Evolutionary conservation across 1,140 invertebrate genomes (phyloP).

Genomic region (Temnothorax longispinosus): DNA sequence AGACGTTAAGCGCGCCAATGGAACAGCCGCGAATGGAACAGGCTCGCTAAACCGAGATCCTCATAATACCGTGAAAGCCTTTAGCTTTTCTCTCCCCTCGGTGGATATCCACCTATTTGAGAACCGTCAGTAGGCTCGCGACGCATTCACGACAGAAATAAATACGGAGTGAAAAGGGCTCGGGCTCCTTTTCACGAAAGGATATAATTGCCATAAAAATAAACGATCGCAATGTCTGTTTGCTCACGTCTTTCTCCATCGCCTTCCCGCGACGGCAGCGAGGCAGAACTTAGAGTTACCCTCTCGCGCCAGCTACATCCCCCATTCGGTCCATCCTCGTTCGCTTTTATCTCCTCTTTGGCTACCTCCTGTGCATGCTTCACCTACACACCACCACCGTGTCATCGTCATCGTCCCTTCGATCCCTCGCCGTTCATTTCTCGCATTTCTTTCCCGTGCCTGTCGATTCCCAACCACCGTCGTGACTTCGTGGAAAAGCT

Average conservation of each 20-base stretch:
- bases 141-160: constrained; percentile 81
- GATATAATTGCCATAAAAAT: constrained; percentile 85
- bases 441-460: constrained; percentile 44
- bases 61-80: constrained; percentile 30
- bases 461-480: constrained; percentile 40
- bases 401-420: constrained; percentile 5
- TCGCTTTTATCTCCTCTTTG: constrained; percentile 50
- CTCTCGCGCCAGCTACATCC: constrained; percentile 18
- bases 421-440: constrained; percentile 18
- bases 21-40: not conserved
- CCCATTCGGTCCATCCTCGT: constrained; percentile 37
- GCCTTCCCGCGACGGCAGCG: not conserved
- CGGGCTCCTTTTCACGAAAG: constrained; percentile 79
- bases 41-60: constrained; percentile 12
- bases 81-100: not conserved
- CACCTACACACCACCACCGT: constrained; percentile 39
- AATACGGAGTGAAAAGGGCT: constrained; percentile 80
- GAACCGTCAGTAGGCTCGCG: constrained; percentile 72
- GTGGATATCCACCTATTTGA: constrained; percentile 43
- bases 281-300: constrained; percentile 17
- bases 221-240: constrained; percentile 83
- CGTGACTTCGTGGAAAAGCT: constrained; percentile 72
- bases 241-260: constrained; percentile 73
- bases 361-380: not conserved
- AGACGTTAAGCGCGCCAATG: constrained; percentile 17